A percentile compares a stretch with the other conserved stretches of the same genome.
These are phyloP conservation scores for Trachelus iudaicus DNA, from an alignment of 2,888 invertebrate genomes.

Conservation along the genomic window DNA sequence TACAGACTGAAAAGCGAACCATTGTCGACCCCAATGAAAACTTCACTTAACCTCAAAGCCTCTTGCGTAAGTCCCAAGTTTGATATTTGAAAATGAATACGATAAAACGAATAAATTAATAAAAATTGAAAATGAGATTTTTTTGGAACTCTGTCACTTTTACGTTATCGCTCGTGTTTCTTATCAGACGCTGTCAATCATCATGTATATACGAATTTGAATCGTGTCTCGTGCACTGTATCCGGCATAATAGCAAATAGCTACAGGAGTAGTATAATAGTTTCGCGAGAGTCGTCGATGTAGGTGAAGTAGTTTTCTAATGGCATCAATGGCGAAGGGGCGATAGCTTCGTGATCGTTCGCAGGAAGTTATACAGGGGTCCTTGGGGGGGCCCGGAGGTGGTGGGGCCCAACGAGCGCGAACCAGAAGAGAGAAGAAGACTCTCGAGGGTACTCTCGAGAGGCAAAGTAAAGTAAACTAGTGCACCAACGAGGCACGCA, in stretches of 20 bases:
- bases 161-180: background rate
- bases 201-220: background rate
- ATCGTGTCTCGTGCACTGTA: background rate
- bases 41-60: background rate
- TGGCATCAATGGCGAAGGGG: slow-evolving; percentile 28
- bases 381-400: slow-evolving; percentile 1
- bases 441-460: slow-evolving; percentile 5
- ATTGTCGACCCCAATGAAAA: background rate
- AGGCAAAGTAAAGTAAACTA: slow-evolving; percentile 51
- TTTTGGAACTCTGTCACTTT: background rate
- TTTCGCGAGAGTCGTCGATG: slow-evolving; percentile 23
- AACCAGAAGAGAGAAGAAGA: slow-evolving; percentile 9
- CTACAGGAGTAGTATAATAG: background rate
- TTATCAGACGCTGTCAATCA: background rate
- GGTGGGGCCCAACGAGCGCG: slow-evolving; percentile 5
- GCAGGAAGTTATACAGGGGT: slow-evolving; percentile 11
- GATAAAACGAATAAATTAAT: background rate
- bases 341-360: slow-evolving; percentile 25
- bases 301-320: slow-evolving; percentile 51
- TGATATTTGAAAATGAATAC: background rate
- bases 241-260: background rate
- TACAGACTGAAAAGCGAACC: slow-evolving; percentile 13
- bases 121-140: background rate
- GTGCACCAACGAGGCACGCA: slow-evolving; percentile 57
- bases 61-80: background rate